phyloP scores from a whole-genome alignment of 2,113 vertebrate species.

The Chloropsis hardwickii region DNA sequence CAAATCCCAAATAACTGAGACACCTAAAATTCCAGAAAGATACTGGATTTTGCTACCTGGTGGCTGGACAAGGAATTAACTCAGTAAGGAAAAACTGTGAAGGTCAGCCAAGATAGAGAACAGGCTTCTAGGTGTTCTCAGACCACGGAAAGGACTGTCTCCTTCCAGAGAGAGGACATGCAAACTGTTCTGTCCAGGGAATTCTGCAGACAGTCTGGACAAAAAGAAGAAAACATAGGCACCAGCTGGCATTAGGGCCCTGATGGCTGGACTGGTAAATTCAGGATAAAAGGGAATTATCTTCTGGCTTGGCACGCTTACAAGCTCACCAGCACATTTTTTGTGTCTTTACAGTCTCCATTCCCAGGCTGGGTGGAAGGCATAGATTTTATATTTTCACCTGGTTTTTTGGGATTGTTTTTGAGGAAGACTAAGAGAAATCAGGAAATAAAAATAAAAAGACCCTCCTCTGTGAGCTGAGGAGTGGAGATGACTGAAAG shows the following conservation, averaged over 20 bases:
- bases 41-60: not conserved
- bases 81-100: not conserved
- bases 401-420: accelerated
- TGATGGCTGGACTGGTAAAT: not conserved
- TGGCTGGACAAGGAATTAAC: not conserved
- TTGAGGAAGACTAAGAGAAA: not conserved
- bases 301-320: not conserved
- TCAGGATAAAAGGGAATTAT: not conserved
- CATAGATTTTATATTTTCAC: not conserved
- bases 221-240: not conserved
- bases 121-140: accelerated
- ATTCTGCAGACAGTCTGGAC: not conserved
- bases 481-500: not conserved
- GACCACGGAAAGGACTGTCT: not conserved
- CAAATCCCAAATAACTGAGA: not conserved
- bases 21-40: not conserved
- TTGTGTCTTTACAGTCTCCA: not conserved
- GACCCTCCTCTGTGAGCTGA: not conserved
- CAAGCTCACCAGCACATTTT: not conserved
- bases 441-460: not conserved
- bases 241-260: not conserved
- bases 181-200: not conserved
- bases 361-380: not conserved
- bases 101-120: accelerated
- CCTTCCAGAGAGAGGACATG: not conserved